A percentile compares a stretch with the other conserved stretches of the same genome.
Conservation (phyloP, 2,797 vertebrate species). For the Liparis tanakae region DNA sequence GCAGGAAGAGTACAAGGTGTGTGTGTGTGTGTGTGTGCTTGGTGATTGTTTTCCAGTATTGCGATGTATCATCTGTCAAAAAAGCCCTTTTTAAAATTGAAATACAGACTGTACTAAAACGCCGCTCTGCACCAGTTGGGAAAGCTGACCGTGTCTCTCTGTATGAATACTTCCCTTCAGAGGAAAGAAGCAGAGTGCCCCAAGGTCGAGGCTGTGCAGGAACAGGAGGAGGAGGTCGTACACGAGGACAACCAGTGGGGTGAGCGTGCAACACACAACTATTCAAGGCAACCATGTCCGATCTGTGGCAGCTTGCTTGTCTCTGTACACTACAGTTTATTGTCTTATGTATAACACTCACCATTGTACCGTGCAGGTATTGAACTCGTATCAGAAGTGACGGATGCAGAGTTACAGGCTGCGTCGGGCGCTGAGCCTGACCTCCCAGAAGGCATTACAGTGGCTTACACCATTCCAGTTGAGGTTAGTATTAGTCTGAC, state of each 20-base stretch:
- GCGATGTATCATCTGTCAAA: background rate
- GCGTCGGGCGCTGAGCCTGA: conserved; percentile 87
- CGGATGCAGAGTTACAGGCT: conserved; percentile 89
- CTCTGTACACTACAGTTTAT: background rate
- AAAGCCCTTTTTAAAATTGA: background rate
- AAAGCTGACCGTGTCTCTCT: conserved; percentile 9
- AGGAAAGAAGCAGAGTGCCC: conserved; percentile 85
- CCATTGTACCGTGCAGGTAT: conserved; percentile 84
- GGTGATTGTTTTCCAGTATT: background rate
- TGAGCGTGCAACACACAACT: conserved; percentile 66
- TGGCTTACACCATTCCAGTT: conserved; percentile 94
- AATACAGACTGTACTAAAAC: background rate
- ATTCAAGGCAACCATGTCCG: background rate
- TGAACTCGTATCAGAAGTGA: conserved; percentile 93
- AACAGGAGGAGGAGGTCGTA: conserved; percentile 85
- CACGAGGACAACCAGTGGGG: conserved; percentile 98
- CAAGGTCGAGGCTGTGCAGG: conserved; percentile 80
- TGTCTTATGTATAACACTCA: background rate
- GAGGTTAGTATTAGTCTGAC: conserved; percentile 79
- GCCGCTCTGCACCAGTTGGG: background rate
- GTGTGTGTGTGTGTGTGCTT: conserved; percentile 62
- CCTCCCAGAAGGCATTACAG: conserved; percentile 93
- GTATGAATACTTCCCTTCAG: conserved; percentile 72
- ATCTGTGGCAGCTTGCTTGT: background rate
- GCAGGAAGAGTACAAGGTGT: conserved; percentile 91